Percentiles rank a stretch among this genome's conserved stretches.
Conservation (phyloP, 2,113 vertebrate species). For the Anhinga rufa region DNA sequence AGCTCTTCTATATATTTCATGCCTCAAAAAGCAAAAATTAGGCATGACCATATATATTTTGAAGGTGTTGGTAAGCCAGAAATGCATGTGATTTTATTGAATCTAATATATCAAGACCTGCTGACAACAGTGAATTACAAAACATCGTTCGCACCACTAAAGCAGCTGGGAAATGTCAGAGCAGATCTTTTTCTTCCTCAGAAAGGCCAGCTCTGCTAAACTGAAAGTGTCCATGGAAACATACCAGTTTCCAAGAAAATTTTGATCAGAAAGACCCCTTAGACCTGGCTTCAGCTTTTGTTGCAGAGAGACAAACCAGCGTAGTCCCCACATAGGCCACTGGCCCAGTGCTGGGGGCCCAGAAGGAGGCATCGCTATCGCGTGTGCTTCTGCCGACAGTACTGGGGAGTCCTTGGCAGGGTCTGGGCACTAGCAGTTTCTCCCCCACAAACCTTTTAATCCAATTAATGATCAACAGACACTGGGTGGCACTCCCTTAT, state of each 20-base stretch:
- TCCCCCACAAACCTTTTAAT: background rate
- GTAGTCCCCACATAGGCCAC: fast-evolving
- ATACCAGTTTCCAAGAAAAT: background rate
- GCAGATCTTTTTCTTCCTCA: background rate
- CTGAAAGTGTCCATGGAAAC: background rate
- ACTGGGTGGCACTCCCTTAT: background rate
- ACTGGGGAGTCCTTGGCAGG: background rate
- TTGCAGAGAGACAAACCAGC: background rate
- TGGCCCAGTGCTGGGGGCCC: fast-evolving
- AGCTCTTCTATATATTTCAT: background rate
- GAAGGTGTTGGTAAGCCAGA: background rate
- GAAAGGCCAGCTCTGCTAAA: background rate
- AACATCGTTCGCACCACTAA: background rate
- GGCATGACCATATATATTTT: background rate
- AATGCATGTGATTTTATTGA: background rate
- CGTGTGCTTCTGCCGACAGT: background rate
- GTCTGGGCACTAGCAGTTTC: background rate
- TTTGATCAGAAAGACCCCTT: background rate
- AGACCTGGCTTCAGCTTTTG: background rate
- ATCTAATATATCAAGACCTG: background rate
- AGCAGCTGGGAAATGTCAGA: background rate
- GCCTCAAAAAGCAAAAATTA: background rate
- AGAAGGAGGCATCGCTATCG: background rate
- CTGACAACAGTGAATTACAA: background rate
- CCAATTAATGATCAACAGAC: background rate